phyloP scores from a whole-genome alignment of 2,888 invertebrate species.

The Acanthococcus lagerstroemiae region DNA sequence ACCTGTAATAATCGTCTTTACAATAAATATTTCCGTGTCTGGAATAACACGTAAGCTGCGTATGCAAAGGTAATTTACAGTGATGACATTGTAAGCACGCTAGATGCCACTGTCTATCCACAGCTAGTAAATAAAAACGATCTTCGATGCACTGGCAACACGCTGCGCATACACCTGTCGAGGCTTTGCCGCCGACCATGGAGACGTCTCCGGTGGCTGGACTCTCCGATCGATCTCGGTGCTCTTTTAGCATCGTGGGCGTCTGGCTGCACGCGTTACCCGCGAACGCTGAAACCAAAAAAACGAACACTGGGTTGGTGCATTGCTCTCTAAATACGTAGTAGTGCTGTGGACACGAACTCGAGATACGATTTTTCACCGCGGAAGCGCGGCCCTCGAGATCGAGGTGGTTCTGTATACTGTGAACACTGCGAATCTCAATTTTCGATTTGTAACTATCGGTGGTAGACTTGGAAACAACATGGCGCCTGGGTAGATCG shows the following conservation, averaged over 20 bases:
- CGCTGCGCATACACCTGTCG: conserved; percentile 47
- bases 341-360: too few species aligned
- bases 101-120: conserved; percentile 83
- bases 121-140: conserved; percentile 65
- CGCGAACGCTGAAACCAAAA: neutral
- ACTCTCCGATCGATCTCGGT: conserved; percentile 18
- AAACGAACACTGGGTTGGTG: conserved; percentile 1
- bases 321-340: too few species aligned
- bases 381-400: too few species aligned
- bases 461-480: too few species aligned
- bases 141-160: conserved; percentile 54
- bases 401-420: too few species aligned
- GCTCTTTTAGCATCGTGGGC: conserved; percentile 19
- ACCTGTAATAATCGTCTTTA: conserved; percentile 92
- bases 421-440: too few species aligned
- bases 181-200: conserved; percentile 12
- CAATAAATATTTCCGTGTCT: conserved; percentile 84
- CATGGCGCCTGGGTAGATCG: too few species aligned
- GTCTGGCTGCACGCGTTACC: neutral
- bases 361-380: too few species aligned
- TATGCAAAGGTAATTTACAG: conserved; percentile 72
- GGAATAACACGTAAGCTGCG: conserved; percentile 80
- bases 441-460: too few species aligned
- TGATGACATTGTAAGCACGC: conserved; percentile 73
- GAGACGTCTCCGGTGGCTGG: conserved; percentile 25